Conservation (phyloP, 2,113 vertebrate genomes). For the Pyrgilauda ruficollis region DNA sequence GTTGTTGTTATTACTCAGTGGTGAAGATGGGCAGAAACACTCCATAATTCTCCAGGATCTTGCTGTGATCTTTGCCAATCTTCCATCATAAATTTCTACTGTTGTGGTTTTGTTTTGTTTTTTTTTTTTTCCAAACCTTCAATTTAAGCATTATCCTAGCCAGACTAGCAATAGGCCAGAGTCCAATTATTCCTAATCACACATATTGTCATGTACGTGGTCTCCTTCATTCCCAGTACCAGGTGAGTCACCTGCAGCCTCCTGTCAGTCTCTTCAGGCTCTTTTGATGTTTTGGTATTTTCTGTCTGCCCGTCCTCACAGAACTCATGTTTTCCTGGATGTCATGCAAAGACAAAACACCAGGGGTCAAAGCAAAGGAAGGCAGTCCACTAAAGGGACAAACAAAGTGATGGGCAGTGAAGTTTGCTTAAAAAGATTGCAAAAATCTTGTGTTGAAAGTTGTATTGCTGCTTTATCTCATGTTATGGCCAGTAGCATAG, state of each 20-base stretch:
- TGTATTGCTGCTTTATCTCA: not conserved
- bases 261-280: not conserved
- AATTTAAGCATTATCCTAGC: not conserved
- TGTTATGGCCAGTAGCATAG: not conserved
- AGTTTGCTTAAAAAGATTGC: not conserved
- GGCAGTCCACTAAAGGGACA: not conserved
- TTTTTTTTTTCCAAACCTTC: not conserved
- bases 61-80: not conserved
- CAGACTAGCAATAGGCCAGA: not conserved
- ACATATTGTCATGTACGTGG: accelerated
- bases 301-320: not conserved
- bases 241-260: not conserved
- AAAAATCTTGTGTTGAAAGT: not conserved
- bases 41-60: not conserved
- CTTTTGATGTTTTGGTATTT: not conserved
- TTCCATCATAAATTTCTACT: not conserved
- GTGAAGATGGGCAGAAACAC: not conserved
- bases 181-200: not conserved
- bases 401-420: not conserved
- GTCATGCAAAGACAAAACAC: not conserved
- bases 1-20: not conserved
- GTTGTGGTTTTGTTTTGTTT: not conserved
- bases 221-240: not conserved
- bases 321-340: not conserved
- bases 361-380: not conserved